These are phyloP conservation scores for Peromyscus melanophrys DNA, from an alignment of 2,797 vertebrate genomes.

Conservation along the genomic window DNA sequence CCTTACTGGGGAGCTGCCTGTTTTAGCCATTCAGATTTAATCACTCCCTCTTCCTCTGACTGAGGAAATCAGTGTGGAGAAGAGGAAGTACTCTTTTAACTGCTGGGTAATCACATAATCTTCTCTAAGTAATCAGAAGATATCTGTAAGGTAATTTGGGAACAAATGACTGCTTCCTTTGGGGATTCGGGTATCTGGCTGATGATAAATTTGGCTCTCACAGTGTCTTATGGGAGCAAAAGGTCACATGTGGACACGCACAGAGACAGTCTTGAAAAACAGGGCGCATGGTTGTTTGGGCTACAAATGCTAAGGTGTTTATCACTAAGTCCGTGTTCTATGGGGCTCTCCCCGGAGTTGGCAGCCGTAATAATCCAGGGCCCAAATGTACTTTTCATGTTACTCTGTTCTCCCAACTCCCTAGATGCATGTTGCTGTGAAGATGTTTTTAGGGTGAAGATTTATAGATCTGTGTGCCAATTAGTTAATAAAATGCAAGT, in stretches of 20 bases:
- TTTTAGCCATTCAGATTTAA: slow-evolving; percentile 35
- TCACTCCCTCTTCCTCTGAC: not conserved
- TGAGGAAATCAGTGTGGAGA: slow-evolving; percentile 54
- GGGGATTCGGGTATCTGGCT: slow-evolving; percentile 55
- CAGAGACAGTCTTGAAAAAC: not conserved
- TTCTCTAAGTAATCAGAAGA: slow-evolving; percentile 69
- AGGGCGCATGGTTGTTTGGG: too few species aligned
- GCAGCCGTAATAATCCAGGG: not conserved
- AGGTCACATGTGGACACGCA: not conserved
- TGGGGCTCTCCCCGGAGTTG: not conserved
- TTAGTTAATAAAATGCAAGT: slow-evolving; percentile 11
- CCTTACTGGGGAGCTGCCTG: not conserved
- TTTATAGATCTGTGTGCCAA: not conserved
- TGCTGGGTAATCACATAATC: slow-evolving; percentile 68
- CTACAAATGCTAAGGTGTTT: not conserved
- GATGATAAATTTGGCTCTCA: slow-evolving; percentile 58
- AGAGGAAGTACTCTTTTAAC: slow-evolving; percentile 44
- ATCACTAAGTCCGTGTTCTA: not conserved
- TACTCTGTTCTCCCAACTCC: not conserved
- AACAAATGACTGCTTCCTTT: slow-evolving; percentile 52
- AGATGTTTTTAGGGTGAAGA: not conserved
- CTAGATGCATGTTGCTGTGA: not conserved
- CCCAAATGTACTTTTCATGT: not conserved
- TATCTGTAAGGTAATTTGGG: slow-evolving; percentile 66
- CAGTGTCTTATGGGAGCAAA: not conserved